phyloP scores from a whole-genome alignment of 2,797 vertebrate species.

The Pristis pectinata region DNA sequence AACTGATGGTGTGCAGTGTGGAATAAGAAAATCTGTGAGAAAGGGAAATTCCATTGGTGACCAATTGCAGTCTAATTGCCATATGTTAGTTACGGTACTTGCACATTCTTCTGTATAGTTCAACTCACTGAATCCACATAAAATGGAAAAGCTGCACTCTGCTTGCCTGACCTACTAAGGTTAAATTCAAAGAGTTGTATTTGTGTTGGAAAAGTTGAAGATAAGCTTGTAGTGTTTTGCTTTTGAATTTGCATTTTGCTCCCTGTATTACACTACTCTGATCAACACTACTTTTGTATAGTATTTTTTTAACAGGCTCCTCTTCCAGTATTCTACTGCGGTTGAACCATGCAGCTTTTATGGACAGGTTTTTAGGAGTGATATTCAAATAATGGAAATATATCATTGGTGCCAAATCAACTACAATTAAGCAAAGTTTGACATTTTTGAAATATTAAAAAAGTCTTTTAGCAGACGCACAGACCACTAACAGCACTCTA shows the following conservation, averaged over 20 bases:
- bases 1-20: neutral
- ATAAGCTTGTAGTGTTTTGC: neutral
- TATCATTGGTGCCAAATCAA: neutral
- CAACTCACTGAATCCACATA: neutral
- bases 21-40: neutral
- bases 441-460: neutral
- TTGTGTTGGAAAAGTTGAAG: neutral
- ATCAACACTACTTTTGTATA: neutral
- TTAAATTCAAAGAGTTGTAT: neutral
- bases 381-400: neutral
- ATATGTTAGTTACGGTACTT: neutral
- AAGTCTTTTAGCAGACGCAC: neutral
- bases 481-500: neutral
- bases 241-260: neutral
- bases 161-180: neutral
- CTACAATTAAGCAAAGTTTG: neutral
- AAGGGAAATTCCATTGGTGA: neutral
- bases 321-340: neutral
- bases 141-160: neutral
- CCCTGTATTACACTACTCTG: neutral
- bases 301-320: neutral
- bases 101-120: neutral
- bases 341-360: neutral
- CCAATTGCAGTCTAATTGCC: neutral
- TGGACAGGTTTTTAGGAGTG: neutral